These are phyloP conservation scores for Olivierus martensii DNA, from an alignment of 1,140 invertebrate species.

Conservation along the genomic window DNA sequence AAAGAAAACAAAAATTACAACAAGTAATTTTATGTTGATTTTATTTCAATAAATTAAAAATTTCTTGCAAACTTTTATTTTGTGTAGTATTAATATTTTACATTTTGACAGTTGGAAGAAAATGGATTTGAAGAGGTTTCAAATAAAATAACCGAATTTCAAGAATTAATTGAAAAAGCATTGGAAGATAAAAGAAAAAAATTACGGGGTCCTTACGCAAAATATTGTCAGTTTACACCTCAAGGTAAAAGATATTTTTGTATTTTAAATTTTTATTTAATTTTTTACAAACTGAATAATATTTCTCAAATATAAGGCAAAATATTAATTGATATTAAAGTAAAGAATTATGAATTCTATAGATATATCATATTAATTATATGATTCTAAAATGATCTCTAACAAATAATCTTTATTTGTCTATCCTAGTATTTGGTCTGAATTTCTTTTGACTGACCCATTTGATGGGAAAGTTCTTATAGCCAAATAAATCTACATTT, in stretches of 20 bases:
- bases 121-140: slow-evolving; percentile 34
- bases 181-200: slow-evolving; percentile 46
- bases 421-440: too few species aligned
- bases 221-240: not conserved
- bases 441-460: too few species aligned
- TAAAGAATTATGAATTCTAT: not conserved
- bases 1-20: slow-evolving; percentile 56
- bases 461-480: too few species aligned
- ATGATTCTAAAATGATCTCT: not conserved
- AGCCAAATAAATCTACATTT: too few species aligned
- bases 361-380: not conserved
- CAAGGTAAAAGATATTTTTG: too few species aligned
- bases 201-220: slow-evolving; percentile 33
- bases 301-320: too few species aligned
- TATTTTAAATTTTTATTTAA: too few species aligned
- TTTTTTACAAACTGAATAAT: too few species aligned
- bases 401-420: too few species aligned
- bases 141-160: slow-evolving; percentile 30
- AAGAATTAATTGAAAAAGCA: slow-evolving; percentile 40
- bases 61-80: not conserved
- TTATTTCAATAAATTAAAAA: not conserved
- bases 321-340: not conserved
- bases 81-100: not conserved
- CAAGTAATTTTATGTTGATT: slow-evolving; percentile 25
- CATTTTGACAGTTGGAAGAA: slow-evolving; percentile 42